Conservation (phyloP, 1,140 invertebrate species). For the Heliothis virescens region DNA sequence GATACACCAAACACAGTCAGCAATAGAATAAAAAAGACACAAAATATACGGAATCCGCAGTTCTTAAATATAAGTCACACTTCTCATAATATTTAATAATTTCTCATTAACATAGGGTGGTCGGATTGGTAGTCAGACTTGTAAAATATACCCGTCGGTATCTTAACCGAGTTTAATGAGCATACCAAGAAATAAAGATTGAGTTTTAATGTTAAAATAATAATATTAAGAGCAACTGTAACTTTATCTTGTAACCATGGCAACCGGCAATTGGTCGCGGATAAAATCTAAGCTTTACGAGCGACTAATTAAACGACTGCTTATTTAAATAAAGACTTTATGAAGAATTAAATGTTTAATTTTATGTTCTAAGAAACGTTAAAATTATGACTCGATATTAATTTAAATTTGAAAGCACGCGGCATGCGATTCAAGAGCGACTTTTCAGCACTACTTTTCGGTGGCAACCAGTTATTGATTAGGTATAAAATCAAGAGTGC, state of each 20-base stretch:
- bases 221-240: conserved; percentile 21
- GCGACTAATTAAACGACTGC: background rate
- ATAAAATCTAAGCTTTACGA: conserved; percentile 14
- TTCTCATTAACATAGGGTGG: background rate
- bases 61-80: too few species aligned
- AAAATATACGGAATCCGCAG: too few species aligned
- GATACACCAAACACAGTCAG: too few species aligned
- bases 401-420: too few species aligned
- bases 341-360: background rate
- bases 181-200: conserved; percentile 13
- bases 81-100: too few species aligned
- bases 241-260: conserved; percentile 27
- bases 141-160: background rate
- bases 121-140: background rate
- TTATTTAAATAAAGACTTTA: conserved; percentile 14
- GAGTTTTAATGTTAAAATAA: conserved; percentile 30
- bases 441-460: too few species aligned
- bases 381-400: too few species aligned
- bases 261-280: conserved; percentile 7
- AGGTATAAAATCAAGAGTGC: too few species aligned
- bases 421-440: too few species aligned
- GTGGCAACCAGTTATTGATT: too few species aligned
- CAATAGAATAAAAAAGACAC: too few species aligned
- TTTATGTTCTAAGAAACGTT: background rate
- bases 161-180: background rate